Percentiles rank a stretch among this genome's conserved stretches.
phyloP scores from a whole-genome alignment of 2,888 invertebrate genomes.

The Allolobophora icterica region DNA sequence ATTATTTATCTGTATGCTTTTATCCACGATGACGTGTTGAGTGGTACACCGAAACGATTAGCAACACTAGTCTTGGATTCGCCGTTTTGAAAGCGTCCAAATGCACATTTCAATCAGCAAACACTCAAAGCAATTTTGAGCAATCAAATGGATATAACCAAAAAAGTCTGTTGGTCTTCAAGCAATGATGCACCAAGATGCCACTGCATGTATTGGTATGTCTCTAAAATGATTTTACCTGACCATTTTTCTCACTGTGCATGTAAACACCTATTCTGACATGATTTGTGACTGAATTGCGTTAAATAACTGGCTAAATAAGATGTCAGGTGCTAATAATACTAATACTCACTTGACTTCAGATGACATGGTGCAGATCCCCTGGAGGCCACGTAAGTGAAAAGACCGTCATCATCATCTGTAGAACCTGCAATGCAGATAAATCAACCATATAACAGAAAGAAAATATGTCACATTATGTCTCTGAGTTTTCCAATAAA shows the following conservation, averaged over 20 bases:
- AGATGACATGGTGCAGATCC: not conserved
- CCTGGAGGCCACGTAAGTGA: not conserved
- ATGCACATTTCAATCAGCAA: not conserved
- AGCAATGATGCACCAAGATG: not conserved
- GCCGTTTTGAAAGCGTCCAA: not conserved
- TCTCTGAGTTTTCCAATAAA: too few species aligned
- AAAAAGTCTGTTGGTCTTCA: not conserved
- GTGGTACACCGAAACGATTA: too few species aligned
- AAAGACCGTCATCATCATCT: not conserved
- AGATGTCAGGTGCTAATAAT: not conserved
- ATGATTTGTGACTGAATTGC: too few species aligned
- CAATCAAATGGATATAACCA: not conserved
- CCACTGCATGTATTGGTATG: not conserved
- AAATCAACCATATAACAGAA: not conserved
- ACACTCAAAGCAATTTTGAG: not conserved
- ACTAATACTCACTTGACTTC: constrained; percentile 3
- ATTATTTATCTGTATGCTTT: too few species aligned
- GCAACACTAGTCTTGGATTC: too few species aligned
- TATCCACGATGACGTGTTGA: too few species aligned
- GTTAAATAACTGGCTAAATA: not conserved
- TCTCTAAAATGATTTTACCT: not conserved
- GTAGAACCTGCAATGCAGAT: not conserved
- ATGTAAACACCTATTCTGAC: not conserved
- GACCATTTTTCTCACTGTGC: not conserved
- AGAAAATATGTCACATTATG: too few species aligned